Conservation (phyloP, 1,140 invertebrate genomes). For the Drosophila arawakana region DNA sequence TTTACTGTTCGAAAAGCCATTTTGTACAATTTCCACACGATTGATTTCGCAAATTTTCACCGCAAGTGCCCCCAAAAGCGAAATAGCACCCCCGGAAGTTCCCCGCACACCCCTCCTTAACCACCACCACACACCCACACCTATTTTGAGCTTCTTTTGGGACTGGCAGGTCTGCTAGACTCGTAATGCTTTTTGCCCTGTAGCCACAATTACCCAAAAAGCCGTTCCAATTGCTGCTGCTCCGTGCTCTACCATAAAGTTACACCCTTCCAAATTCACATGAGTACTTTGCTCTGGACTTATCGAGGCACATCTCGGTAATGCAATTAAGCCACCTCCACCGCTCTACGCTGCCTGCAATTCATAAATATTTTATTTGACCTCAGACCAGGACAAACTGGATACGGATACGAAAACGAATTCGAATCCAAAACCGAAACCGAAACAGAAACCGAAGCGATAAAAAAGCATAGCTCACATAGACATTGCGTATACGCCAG, state of each 20-base stretch:
- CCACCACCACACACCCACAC: background rate
- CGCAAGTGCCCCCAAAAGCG: conserved; percentile 61
- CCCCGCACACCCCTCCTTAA: conserved; percentile 1
- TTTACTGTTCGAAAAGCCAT: conserved; percentile 77
- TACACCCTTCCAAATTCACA: conserved; percentile 19
- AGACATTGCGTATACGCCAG: conserved; percentile 71
- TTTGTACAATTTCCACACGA: conserved; percentile 81
- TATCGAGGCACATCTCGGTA: conserved; percentile 67
- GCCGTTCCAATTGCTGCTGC: conserved; percentile 63
- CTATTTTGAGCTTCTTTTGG: background rate
- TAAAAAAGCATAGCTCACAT: conserved; percentile 25
- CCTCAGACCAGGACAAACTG: conserved; percentile 39
- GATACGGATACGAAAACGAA: conserved; percentile 41
- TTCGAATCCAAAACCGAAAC: conserved; percentile 18
- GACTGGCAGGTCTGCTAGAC: conserved; percentile 55
- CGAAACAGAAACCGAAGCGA: conserved; percentile 7
- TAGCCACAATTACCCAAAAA: conserved; percentile 81
- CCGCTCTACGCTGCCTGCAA: conserved; percentile 63
- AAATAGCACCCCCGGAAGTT: conserved; percentile 16
- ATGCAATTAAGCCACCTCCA: conserved; percentile 71
- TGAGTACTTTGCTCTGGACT: conserved; percentile 48
- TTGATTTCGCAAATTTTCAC: conserved; percentile 82
- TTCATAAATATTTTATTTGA: conserved; percentile 82
- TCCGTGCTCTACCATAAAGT: background rate
- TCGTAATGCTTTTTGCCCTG: conserved; percentile 74